Evolutionary conservation across 2,113 vertebrate species (phyloP), one percentile per base, ranked within the genome.

Genomic region (Eupsittula cactorum): DNA sequence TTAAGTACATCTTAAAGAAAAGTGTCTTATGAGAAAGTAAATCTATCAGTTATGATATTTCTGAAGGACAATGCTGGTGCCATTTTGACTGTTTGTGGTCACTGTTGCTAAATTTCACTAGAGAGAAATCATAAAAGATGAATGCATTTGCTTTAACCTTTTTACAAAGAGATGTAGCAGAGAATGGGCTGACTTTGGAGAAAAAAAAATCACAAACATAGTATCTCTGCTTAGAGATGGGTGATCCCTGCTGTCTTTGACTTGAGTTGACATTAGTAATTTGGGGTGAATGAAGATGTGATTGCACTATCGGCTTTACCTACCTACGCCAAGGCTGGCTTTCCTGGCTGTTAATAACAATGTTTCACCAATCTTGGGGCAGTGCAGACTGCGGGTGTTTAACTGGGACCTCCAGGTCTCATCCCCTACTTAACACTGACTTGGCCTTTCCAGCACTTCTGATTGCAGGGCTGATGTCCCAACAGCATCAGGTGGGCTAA

Each of bases 341-440:
- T 69, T 63, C 29, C 37, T n/a, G 37, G 16, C 41, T 82, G 31
- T 33, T 25, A 62, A 53, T 23, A 80, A 4, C 4, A 53, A 15
- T 4, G 4, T 44, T 60, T 65, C 23, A 29, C 44, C 52, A 90
- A 71, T 29, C 18, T 13, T 16, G 57, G 39, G 28, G 21, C 37
- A 81, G 44, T 1, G 13, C 42, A 52, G 27, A 55, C 13, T 79
- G 16, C 0, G 1, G 10, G 19, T 16, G 2, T 93, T 82, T 60
- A 60, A 69, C 53, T 28, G 49, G 6, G 16, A 52, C 41, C 29
- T 69, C 25, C 41, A 69, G 15, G 25, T 69, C 29, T 74, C 47
- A 31, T 49, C 8, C 21, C 18, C n/a, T 71, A 0, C 5, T 55
- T 55, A 25, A 37, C 0, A 1, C 27, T 57, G 24, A 55, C 67